Conservation (phyloP, 2,113 vertebrate species). For the Gallinago jamesoni region DNA sequence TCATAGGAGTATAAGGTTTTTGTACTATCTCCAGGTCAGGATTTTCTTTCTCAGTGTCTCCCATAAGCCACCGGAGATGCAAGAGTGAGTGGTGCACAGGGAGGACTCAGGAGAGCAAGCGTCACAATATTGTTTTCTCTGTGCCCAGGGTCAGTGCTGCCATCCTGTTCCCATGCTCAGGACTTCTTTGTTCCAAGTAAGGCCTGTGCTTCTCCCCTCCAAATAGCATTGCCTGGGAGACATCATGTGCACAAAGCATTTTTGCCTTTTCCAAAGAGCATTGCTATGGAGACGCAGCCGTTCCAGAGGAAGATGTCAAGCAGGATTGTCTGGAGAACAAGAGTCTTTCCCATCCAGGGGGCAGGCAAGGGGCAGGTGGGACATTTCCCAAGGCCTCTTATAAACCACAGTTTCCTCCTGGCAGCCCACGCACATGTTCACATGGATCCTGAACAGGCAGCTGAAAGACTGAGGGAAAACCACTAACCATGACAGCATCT, state of each 20-base stretch:
- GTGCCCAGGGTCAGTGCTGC: accelerated
- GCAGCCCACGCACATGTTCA: accelerated
- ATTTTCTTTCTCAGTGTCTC: not conserved
- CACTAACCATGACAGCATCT: not conserved
- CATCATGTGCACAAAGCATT: not conserved
- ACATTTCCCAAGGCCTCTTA: not conserved
- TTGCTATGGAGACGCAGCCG: not conserved
- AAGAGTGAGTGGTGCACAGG: accelerated
- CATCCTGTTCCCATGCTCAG: not conserved
- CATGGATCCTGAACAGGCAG: not conserved
- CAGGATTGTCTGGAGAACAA: not conserved
- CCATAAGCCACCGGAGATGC: not conserved
- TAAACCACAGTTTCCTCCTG: not conserved
- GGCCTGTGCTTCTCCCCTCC: not conserved
- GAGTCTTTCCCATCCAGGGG: not conserved
- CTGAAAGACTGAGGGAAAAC: not conserved
- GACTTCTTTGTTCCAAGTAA: not conserved
- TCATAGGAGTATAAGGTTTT: not conserved
- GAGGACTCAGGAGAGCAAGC: accelerated
- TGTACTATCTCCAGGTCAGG: not conserved
- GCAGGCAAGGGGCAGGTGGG: not conserved
- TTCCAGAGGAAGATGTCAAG: not conserved
- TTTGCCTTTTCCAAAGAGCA: not conserved
- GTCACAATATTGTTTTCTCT: accelerated
- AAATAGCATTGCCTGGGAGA: conserved; percentile 23